Evolutionary conservation across 2,797 vertebrate species (phyloP).

Genomic region (Coccyzus lansbergi): DNA sequence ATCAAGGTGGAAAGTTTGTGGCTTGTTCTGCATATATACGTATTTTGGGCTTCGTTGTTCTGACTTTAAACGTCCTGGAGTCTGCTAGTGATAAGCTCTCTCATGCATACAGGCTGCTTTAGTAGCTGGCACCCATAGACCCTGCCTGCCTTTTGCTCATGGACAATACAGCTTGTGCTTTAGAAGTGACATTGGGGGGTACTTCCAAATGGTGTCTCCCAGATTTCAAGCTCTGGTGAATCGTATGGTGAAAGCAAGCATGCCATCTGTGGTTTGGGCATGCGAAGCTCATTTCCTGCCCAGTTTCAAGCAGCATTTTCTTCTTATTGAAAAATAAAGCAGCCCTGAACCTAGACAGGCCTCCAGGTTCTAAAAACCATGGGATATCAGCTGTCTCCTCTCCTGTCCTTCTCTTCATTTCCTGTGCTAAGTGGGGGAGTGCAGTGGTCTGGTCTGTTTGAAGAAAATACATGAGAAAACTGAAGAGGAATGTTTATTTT

Average conservation of each 20-base stretch:
- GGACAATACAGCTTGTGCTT: background rate
- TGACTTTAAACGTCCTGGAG: background rate
- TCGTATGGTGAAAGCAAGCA: background rate
- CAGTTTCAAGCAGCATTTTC: background rate
- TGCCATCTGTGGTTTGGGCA: constrained; percentile 54
- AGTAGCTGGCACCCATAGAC: background rate
- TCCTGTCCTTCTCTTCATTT: background rate
- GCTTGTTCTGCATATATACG: background rate
- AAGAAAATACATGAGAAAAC: constrained; percentile 22
- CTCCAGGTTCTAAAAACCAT: background rate
- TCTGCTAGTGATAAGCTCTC: constrained; percentile 18
- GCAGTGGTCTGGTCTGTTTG: background rate
- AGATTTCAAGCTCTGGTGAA: background rate
- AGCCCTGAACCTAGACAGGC: background rate
- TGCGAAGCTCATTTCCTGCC: background rate
- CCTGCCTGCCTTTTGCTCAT: background rate
- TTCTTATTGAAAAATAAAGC: background rate
- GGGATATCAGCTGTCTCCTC: background rate
- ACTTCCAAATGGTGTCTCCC: constrained; percentile 8
- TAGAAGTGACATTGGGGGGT: background rate
- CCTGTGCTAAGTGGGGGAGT: background rate
- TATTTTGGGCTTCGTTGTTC: constrained; percentile 20
- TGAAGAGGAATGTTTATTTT: background rate
- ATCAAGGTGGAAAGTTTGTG: constrained; percentile 43
- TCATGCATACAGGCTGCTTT: constrained; percentile 10